Percentiles rank a stretch among this genome's conserved stretches.
phyloP scores from a whole-genome alignment of 2,113 vertebrate genomes.

The Ardeotis arabs region DNA sequence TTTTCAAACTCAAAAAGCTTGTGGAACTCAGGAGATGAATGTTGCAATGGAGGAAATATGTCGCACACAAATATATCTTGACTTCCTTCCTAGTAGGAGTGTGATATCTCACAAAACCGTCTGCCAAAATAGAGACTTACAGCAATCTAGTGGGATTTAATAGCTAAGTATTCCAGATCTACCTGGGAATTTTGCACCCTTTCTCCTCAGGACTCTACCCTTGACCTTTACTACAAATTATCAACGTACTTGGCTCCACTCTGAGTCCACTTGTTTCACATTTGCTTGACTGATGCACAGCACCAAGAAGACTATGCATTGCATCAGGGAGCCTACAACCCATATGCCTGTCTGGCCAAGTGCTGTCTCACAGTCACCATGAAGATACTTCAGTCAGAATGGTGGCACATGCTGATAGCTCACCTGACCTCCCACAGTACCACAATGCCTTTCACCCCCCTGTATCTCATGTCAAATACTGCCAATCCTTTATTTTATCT shows the following conservation, averaged over 20 bases:
- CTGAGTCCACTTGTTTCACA: not conserved
- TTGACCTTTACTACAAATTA: not conserved
- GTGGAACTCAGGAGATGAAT: not conserved
- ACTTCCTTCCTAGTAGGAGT: not conserved
- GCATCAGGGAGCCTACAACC: not conserved
- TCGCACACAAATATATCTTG: not conserved
- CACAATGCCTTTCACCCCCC: not conserved
- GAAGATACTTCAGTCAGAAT: not conserved
- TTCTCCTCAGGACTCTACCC: not conserved
- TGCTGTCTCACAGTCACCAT: not conserved
- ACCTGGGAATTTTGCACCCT: not conserved
- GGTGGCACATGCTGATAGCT: not conserved
- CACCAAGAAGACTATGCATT: not conserved
- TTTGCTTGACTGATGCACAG: not conserved
- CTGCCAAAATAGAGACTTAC: not conserved
- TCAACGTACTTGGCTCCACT: not conserved
- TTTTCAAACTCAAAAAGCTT: not conserved
- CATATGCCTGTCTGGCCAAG: not conserved
- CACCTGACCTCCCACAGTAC: not conserved
- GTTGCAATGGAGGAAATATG: not conserved
- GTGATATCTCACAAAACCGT: not conserved
- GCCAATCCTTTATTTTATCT: not conserved
- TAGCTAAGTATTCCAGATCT: not conserved
- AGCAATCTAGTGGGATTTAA: not conserved
- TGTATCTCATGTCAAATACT: not conserved